phyloP scores from a whole-genome alignment of 2,888 invertebrate species.

The Calameuta filiformis region DNA sequence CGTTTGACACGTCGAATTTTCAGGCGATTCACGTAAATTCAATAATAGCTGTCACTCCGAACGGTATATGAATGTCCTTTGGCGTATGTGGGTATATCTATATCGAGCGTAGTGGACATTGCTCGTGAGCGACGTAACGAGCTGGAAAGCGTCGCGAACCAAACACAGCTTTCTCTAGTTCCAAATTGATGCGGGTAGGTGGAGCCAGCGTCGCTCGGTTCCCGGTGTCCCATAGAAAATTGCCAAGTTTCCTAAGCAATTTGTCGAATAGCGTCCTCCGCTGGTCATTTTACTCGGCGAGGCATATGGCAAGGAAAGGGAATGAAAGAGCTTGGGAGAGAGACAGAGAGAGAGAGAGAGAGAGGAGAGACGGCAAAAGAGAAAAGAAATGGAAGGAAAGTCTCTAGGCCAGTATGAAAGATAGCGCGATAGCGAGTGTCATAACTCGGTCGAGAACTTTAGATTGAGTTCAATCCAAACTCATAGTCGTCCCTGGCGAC shows the following conservation, averaged over 20 bases:
- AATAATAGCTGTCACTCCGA: neutral
- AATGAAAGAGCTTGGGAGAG: slow-evolving; percentile 6
- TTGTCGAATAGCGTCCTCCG: slow-evolving; percentile 56
- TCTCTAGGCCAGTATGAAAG: slow-evolving; percentile 34
- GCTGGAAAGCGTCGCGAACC: neutral
- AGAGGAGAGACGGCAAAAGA: slow-evolving; percentile 21
- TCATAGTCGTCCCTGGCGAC: slow-evolving; percentile 19
- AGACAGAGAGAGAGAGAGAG: slow-evolving; percentile 13
- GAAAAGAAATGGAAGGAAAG: slow-evolving; percentile 27
- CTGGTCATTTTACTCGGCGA: slow-evolving; percentile 1
- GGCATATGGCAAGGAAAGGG: slow-evolving; percentile 27
- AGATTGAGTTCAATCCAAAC: slow-evolving; percentile 54
- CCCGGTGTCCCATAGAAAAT: neutral
- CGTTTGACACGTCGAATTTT: neutral
- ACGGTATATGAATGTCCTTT: neutral
- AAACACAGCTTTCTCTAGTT: neutral
- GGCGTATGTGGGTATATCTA: neutral
- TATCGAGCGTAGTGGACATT: too few species aligned
- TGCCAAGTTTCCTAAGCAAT: slow-evolving; percentile 4
- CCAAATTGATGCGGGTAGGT: neutral
- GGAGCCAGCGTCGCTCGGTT: neutral
- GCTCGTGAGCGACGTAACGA: neutral
- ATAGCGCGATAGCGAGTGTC: slow-evolving; percentile 34
- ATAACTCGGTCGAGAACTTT: slow-evolving; percentile 52
- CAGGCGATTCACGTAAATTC: neutral